phyloP scores from a whole-genome alignment of 1,140 invertebrate genomes.

The Neocloeon triangulifer region DNA sequence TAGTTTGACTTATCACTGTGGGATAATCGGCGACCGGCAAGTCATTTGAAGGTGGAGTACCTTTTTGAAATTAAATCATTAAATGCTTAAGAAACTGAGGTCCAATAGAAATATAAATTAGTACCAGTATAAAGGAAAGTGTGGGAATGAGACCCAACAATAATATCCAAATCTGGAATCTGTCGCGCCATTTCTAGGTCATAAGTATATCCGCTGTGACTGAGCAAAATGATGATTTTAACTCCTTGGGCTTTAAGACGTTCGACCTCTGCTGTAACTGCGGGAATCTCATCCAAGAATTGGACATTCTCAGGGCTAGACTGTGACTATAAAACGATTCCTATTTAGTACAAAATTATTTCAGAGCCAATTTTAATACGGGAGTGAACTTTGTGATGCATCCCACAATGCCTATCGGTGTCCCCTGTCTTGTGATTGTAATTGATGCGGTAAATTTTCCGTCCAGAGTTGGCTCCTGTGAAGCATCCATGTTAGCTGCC shows the following conservation, averaged over 20 bases:
- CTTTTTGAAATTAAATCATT: too few species aligned
- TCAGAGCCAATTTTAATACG: too few species aligned
- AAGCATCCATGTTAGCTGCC: constrained; percentile 50
- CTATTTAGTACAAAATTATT: too few species aligned
- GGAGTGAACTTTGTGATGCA: constrained; percentile 69
- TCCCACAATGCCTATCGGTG: constrained; percentile 63
- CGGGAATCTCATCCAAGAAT: constrained; percentile 48
- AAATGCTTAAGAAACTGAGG: too few species aligned
- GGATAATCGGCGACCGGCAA: constrained; percentile 51
- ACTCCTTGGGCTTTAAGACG: constrained; percentile 37
- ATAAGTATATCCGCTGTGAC: constrained; percentile 61
- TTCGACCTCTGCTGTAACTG: constrained; percentile 40
- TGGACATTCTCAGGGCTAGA: constrained; percentile 33
- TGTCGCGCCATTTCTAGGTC: constrained; percentile 56
- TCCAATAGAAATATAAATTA: too few species aligned
- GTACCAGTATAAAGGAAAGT: constrained; percentile 59
- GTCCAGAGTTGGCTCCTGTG: constrained; percentile 32
- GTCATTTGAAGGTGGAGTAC: constrained; percentile 43
- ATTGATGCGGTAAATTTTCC: constrained; percentile 26
- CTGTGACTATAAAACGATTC: too few species aligned
- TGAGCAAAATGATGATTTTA: constrained; percentile 68
- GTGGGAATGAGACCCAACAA: constrained; percentile 72
- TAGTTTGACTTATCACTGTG: constrained; percentile 38
- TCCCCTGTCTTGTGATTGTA: constrained; percentile 32
- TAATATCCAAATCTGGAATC: constrained; percentile 60